Percentiles rank a stretch among this genome's conserved stretches.
Conservation (phyloP, 2,888 invertebrate genomes). For the Drosophila peninsularis region DNA sequence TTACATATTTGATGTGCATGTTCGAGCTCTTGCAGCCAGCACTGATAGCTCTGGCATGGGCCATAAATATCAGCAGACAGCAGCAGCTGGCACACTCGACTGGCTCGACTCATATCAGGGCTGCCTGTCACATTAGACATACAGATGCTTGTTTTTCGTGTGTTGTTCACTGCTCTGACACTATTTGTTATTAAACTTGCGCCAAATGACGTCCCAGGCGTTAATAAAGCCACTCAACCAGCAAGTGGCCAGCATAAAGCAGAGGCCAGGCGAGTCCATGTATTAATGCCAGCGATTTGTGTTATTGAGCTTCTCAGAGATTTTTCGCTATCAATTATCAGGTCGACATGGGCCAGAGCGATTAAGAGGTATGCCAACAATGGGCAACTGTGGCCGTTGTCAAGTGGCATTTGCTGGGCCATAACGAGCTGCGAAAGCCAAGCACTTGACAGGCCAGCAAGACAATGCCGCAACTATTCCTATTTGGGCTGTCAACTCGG, state of each 20-base stretch:
- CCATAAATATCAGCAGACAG: conserved; percentile 39
- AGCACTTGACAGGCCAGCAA: conserved; percentile 10
- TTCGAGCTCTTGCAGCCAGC: conserved; percentile 1
- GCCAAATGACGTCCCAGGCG: conserved; percentile 50
- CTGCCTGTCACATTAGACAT: conserved; percentile 36
- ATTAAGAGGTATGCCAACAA: conserved; percentile 6
- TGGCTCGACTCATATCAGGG: conserved; percentile 34
- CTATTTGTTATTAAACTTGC: conserved; percentile 62
- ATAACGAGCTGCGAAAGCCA: conserved; percentile 27
- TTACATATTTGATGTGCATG: neutral
- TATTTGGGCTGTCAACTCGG: conserved; percentile 38
- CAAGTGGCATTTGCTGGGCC: conserved; percentile 8
- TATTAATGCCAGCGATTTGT: conserved; percentile 20
- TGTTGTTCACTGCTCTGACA: conserved; percentile 25
- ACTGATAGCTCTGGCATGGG: conserved; percentile 11
- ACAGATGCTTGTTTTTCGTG: conserved; percentile 20
- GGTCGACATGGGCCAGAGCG: neutral
- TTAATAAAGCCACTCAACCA: conserved; percentile 26
- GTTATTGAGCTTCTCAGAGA: conserved; percentile 8
- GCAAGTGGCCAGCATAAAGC: conserved; percentile 8
- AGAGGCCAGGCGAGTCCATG: conserved; percentile 8
- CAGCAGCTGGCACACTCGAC: conserved; percentile 4
- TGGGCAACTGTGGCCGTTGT: neutral
- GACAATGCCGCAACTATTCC: conserved; percentile 32
- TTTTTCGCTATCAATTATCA: conserved; percentile 27